Percentiles rank a stretch among this genome's conserved stretches.
Evolutionary conservation across 1,140 invertebrate genomes (phyloP).

Genomic region (Meteorus sp.): DNA sequence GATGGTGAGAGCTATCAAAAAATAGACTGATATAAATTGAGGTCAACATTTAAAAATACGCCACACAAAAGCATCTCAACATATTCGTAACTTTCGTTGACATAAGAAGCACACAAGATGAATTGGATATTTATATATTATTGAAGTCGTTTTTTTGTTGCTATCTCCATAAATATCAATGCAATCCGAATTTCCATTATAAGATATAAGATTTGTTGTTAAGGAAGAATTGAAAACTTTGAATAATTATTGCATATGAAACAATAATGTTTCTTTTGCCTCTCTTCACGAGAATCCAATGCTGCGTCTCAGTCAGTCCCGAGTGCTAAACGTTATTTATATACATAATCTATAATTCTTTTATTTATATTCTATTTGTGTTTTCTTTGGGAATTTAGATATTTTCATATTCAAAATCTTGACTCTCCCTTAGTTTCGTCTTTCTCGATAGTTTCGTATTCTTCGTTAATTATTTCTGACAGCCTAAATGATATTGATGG

Average conservation of each 20-base stretch:
- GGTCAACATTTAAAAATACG: conserved; percentile 6
- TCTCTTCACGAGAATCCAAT: not conserved
- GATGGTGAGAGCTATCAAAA: conserved; percentile 1
- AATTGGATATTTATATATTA: too few species aligned
- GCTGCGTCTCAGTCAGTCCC: conserved; percentile 17
- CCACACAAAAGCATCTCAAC: not conserved
- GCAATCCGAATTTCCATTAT: too few species aligned
- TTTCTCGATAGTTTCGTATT: too few species aligned
- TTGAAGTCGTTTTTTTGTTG: too few species aligned
- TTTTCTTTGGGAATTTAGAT: too few species aligned
- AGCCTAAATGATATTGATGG: conserved; percentile 44
- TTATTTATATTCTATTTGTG: too few species aligned
- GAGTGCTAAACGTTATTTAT: too few species aligned
- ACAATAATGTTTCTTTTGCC: conserved; percentile 10
- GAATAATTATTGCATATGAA: conserved; percentile 17
- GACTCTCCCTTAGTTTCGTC: too few species aligned
- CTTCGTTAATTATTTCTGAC: too few species aligned
- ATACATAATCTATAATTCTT: conserved; percentile 9
- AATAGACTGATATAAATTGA: conserved; percentile 14
- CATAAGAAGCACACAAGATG: conserved; percentile 3
- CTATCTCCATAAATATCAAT: too few species aligned
- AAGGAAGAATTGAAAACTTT: conserved; percentile 7
- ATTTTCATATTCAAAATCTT: too few species aligned
- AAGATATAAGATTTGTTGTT: too few species aligned
- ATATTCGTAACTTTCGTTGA: conserved; percentile 5